phyloP scores from a whole-genome alignment of 2,888 invertebrate genomes.

The Heliconius sara region DNA sequence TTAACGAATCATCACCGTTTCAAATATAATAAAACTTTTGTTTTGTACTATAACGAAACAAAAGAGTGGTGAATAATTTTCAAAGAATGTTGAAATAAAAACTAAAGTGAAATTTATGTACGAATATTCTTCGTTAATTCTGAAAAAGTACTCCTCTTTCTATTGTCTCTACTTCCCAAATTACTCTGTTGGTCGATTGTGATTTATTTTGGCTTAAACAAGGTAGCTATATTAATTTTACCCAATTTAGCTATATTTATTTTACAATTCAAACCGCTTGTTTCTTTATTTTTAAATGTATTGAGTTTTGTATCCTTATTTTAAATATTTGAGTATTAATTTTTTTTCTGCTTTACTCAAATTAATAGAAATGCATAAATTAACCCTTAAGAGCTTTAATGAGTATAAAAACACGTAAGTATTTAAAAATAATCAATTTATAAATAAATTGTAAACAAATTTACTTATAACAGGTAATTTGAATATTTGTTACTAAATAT shows the following conservation, averaged over 20 bases:
- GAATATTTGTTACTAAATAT: too few relatives aligned
- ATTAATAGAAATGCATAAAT: too few relatives aligned
- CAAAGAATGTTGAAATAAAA: background rate
- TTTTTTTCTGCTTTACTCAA: too few relatives aligned
- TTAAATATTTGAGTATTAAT: too few relatives aligned
- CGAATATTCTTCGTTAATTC: background rate
- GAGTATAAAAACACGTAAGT: too few relatives aligned
- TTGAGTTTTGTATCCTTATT: too few relatives aligned
- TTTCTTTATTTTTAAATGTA: background rate
- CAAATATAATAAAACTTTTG: constrained; percentile 8
- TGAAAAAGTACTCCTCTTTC: background rate
- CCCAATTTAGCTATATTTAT: background rate
- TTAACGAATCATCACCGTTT: constrained; percentile 1
- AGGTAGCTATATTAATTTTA: background rate
- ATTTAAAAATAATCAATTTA: too few relatives aligned
- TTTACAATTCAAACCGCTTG: background rate
- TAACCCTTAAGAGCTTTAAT: too few relatives aligned
- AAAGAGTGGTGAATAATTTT: background rate
- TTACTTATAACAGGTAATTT: too few relatives aligned
- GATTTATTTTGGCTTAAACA: constrained; percentile 7
- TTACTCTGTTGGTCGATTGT: background rate
- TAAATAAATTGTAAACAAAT: too few relatives aligned
- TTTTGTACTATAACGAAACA: background rate
- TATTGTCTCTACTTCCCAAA: background rate
- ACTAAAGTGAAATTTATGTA: background rate